Evolutionary conservation across 1,140 invertebrate species (phyloP).

Genomic region (Drosophila navojoa): DNA sequence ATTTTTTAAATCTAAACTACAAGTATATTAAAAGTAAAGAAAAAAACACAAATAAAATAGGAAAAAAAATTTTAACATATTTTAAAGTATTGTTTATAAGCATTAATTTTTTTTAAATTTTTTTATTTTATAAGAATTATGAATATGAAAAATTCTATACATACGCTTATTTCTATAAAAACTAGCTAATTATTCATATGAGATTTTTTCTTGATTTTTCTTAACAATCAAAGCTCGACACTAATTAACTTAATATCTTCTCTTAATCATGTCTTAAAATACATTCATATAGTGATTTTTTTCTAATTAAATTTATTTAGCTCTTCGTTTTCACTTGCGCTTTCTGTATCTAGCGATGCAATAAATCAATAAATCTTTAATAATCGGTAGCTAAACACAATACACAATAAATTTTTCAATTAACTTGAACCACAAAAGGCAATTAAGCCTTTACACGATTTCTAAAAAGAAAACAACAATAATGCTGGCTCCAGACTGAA

Average conservation of each 20-base stretch:
- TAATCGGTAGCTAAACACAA: slow-evolving; percentile 39
- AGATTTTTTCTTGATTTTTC: too few relatives aligned
- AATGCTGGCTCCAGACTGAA: background rate
- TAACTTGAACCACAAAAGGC: slow-evolving; percentile 58
- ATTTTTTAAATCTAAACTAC: too few relatives aligned
- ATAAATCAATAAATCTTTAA: slow-evolving; percentile 34
- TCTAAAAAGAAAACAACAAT: slow-evolving; percentile 62
- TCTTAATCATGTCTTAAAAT: background rate
- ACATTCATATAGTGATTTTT: background rate
- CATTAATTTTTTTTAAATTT: too few relatives aligned
- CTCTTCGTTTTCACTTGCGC: slow-evolving; percentile 53
- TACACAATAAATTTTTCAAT: slow-evolving; percentile 59
- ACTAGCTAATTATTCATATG: too few relatives aligned
- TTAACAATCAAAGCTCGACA: too few relatives aligned
- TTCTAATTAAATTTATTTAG: background rate
- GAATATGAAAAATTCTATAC: too few relatives aligned
- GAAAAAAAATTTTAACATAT: too few relatives aligned
- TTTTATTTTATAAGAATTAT: too few relatives aligned
- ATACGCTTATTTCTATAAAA: too few relatives aligned
- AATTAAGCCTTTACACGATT: slow-evolving; percentile 75
- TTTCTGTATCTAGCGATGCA: slow-evolving; percentile 43
- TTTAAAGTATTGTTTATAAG: too few relatives aligned
- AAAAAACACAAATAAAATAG: too few relatives aligned
- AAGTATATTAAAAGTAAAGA: too few relatives aligned
- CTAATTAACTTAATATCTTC: background rate